A percentile compares a stretch with the other conserved stretches of the same genome.
phyloP scores from a whole-genome alignment of 2,888 invertebrate genomes.

The Pheosia tremula region DNA sequence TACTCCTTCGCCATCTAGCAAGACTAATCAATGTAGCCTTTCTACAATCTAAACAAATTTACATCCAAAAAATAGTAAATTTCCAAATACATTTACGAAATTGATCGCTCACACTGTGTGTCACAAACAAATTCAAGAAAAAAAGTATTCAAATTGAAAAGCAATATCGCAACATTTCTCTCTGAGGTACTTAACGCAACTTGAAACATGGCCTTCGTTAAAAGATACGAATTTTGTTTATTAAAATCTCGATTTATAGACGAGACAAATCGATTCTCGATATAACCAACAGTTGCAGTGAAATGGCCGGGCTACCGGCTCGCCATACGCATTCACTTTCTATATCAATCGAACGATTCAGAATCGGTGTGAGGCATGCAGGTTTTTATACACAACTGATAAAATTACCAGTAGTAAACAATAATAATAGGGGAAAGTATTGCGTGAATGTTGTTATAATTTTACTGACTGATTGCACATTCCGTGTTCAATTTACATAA shows the following conservation, averaged over 20 bases:
- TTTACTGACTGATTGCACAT: neutral
- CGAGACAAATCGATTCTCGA: conserved; percentile 26
- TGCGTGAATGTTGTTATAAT: neutral
- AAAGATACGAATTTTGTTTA: neutral
- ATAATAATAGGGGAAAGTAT: conserved; percentile 1
- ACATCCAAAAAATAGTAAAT: neutral
- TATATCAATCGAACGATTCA: conserved; percentile 49
- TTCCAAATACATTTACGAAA: conserved; percentile 5
- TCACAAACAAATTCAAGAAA: neutral
- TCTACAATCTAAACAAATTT: conserved; percentile 1
- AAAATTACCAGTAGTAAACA: conserved; percentile 1
- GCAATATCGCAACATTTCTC: conserved; percentile 3
- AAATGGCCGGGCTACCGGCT: conserved; percentile 32
- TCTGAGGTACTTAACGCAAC: neutral
- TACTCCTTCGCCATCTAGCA: neutral
- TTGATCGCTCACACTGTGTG: neutral
- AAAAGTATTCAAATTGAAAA: conserved; percentile 4
- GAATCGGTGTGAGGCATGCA: conserved; percentile 41
- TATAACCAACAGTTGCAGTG: conserved; percentile 35
- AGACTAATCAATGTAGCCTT: neutral
- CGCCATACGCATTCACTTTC: conserved; percentile 62
- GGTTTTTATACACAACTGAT: conserved; percentile 21
- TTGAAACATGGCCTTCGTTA: conserved; percentile 1
- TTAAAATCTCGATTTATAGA: neutral
- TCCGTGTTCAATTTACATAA: neutral